phyloP scores from a whole-genome alignment of 2,797 vertebrate genomes.

The Anguilla marmorata region DNA sequence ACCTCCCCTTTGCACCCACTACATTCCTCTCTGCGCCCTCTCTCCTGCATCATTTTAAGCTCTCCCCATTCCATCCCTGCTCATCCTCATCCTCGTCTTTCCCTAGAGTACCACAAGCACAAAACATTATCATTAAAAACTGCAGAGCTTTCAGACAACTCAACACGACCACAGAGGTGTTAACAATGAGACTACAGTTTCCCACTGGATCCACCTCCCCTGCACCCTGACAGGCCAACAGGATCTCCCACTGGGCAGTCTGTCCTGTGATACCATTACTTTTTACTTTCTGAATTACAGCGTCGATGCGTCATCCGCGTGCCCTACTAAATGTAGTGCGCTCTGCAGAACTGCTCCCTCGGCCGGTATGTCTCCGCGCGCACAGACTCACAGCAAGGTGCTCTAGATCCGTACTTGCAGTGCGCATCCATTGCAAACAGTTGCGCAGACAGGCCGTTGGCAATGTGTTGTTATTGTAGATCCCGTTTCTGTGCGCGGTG shows the following conservation, averaged over 20 bases:
- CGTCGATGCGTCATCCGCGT: neutral
- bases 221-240: too few relatives aligned
- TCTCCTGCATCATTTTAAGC: neutral
- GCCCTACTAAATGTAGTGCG: neutral
- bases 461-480: neutral
- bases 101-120: neutral
- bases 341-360: neutral
- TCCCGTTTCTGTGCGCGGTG: neutral
- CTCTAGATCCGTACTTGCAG: neutral
- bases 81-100: neutral
- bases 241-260: neutral
- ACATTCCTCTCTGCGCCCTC: neutral
- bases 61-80: neutral
- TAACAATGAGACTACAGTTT: neutral
- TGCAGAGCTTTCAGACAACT: neutral
- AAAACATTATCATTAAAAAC: neutral
- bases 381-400: neutral
- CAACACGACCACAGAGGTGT: neutral
- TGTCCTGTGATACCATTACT: neutral
- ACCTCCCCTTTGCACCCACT: neutral
- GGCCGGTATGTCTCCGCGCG: neutral
- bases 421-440: neutral
- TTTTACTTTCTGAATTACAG: neutral
- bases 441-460: neutral
- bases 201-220: neutral